Percentiles rank a stretch among this genome's conserved stretches.
Conservation (phyloP, 2,888 invertebrate genomes). For the Lasioglossum pauxillum region DNA sequence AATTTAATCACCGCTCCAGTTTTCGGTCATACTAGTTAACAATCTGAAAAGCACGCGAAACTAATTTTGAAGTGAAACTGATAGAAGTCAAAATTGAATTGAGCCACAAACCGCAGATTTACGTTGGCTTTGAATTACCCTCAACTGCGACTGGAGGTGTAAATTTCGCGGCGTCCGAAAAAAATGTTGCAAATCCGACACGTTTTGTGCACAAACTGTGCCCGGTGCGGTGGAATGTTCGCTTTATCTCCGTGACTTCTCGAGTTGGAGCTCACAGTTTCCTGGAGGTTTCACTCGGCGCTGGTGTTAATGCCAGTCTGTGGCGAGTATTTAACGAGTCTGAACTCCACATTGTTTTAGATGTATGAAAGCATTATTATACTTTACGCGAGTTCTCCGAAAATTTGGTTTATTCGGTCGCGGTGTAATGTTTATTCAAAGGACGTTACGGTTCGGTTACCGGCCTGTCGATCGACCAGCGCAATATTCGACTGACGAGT, state of each 20-base stretch:
- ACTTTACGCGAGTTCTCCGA: neutral
- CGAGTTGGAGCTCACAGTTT: neutral
- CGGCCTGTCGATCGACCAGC: neutral
- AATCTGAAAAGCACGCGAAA: neutral
- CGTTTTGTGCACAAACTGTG: neutral
- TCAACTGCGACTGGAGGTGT: neutral
- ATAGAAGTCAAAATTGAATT: neutral
- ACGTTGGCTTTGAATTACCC: neutral
- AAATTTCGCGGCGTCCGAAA: neutral
- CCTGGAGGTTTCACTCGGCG: neutral
- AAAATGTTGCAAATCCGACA: neutral
- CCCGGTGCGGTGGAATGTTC: neutral
- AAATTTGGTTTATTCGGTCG: neutral
- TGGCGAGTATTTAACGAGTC: slow-evolving; percentile 6
- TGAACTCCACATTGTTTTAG: neutral
- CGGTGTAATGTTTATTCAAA: neutral
- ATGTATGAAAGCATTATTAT: neutral
- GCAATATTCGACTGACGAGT: neutral
- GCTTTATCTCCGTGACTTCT: slow-evolving; percentile 3
- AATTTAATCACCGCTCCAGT: neutral
- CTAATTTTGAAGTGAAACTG: neutral
- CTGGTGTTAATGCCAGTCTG: slow-evolving; percentile 3
- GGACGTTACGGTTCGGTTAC: neutral
- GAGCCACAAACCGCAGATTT: neutral
- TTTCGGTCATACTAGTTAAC: neutral